Evolutionary conservation across 2,888 invertebrate genomes (phyloP).

Genomic region (Harpalus rufipes): DNA sequence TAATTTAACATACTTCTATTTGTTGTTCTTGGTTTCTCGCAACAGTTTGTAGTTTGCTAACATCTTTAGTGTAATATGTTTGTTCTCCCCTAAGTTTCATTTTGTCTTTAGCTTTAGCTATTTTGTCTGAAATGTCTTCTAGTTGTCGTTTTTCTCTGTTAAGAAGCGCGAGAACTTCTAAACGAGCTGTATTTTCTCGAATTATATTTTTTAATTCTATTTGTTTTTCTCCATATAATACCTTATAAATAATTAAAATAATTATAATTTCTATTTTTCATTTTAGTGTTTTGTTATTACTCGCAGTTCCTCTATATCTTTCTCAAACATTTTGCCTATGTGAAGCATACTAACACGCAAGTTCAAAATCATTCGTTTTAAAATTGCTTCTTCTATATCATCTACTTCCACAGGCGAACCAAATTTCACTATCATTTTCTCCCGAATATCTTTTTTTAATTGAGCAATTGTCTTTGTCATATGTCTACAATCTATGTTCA

Average conservation of each 20-base stretch:
- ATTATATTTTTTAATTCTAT: slow-evolving; percentile 76
- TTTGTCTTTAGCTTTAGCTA: slow-evolving; percentile 71
- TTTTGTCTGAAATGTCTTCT: neutral
- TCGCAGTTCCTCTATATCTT: slow-evolving; percentile 76
- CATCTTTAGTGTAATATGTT: slow-evolving; percentile 73
- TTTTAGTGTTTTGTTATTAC: slow-evolving; percentile 70
- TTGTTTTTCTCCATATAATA: slow-evolving; percentile 74
- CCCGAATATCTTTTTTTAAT: slow-evolving; percentile 79
- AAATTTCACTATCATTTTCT: slow-evolving; percentile 80
- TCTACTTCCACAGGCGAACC: slow-evolving; percentile 79
- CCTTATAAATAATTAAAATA: slow-evolving; percentile 71
- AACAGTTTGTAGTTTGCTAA: slow-evolving; percentile 75
- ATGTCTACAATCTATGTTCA: slow-evolving; percentile 84
- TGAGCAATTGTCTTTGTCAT: slow-evolving; percentile 82
- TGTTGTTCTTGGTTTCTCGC: slow-evolving; percentile 75
- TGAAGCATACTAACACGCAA: slow-evolving; percentile 78
- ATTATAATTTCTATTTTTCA: neutral
- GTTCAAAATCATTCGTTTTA: slow-evolving; percentile 80
- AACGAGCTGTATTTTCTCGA: slow-evolving; percentile 79
- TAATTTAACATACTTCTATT: slow-evolving; percentile 71
- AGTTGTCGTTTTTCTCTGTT: slow-evolving; percentile 79
- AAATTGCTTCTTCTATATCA: slow-evolving; percentile 80
- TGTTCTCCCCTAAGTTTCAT: slow-evolving; percentile 73
- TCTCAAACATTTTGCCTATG: slow-evolving; percentile 76
- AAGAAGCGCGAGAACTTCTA: slow-evolving; percentile 79